Percentiles rank a stretch among this genome's conserved stretches.
phyloP scores from a whole-genome alignment of 2,888 invertebrate genomes.

The Stenoptilia bipunctidactyla region DNA sequence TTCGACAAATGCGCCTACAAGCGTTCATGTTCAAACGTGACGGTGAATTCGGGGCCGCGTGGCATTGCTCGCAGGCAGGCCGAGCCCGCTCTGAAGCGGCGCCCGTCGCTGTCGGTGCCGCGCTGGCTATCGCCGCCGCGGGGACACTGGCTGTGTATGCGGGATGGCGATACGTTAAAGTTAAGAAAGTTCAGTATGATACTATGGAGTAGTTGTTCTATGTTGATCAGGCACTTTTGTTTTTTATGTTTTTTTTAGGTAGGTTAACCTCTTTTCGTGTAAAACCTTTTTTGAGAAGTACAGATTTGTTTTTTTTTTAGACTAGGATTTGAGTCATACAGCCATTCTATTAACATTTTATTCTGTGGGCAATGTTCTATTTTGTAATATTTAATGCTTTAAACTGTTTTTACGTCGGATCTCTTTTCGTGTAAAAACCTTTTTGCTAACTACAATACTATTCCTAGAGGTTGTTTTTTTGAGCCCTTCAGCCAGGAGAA shows the following conservation, averaged over 20 bases:
- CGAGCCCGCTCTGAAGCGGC: slow-evolving; percentile 83
- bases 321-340: too few species aligned
- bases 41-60: slow-evolving; percentile 76
- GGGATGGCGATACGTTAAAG: slow-evolving; percentile 86
- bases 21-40: slow-evolving; percentile 90
- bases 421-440: too few species aligned
- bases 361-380: too few species aligned
- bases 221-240: neutral
- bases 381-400: too few species aligned
- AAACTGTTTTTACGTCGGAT: too few species aligned
- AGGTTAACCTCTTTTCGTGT: neutral
- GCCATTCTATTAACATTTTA: too few species aligned
- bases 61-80: slow-evolving; percentile 71
- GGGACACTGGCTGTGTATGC: slow-evolving; percentile 89
- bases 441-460: too few species aligned
- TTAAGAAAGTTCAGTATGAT: slow-evolving; percentile 92
- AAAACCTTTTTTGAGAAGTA: too few species aligned
- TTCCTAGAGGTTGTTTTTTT: too few species aligned
- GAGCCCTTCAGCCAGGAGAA: too few species aligned
- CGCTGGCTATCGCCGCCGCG: slow-evolving; percentile 84
- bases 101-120: slow-evolving; percentile 79
- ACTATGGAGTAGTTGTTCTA: slow-evolving; percentile 82
- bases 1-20: slow-evolving; percentile 82
- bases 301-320: too few species aligned
- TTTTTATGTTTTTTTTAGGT: neutral